These are phyloP conservation scores for Garra rufa DNA, from an alignment of 2,113 vertebrate genomes.

Conservation along the genomic window DNA sequence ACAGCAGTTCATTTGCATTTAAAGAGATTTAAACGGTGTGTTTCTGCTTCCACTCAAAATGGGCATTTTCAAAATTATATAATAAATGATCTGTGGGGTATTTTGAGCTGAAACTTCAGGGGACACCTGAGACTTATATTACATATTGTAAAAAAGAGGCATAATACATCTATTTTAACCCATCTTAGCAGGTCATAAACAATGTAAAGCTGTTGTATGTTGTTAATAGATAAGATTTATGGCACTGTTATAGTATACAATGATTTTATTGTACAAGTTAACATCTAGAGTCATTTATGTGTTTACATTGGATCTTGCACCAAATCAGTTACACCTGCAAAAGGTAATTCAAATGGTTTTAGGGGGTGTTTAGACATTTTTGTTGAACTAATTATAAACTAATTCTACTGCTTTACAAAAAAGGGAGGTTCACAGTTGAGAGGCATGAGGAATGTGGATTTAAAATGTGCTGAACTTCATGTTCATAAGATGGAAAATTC, in stretches of 20 bases:
- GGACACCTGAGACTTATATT: no score
- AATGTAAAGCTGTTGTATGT: neutral
- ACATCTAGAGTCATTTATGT: neutral
- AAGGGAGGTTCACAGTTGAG: conserved; percentile 58
- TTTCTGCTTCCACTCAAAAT: no score
- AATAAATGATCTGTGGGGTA: no score
- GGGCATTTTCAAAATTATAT: no score
- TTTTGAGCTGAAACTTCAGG: no score
- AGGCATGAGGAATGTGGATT: conserved; percentile 68
- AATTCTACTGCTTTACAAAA: neutral
- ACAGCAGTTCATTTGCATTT: no score
- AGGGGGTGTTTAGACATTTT: neutral
- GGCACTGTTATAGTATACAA: neutral
- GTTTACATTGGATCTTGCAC: neutral
- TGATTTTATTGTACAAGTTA: conserved; percentile 45
- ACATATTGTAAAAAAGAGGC: no score
- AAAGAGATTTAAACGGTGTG: no score
- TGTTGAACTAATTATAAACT: neutral
- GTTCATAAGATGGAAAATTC: conserved; percentile 62
- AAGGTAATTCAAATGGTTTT: neutral
- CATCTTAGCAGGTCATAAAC: neutral
- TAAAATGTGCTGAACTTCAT: conserved; percentile 68
- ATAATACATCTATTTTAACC: no score
- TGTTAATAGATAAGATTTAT: neutral
- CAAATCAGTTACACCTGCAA: neutral